Evolutionary conservation across 2,797 vertebrate species (phyloP), one percentile per base, ranked within the genome.

Genomic region (Melanotaenia boesemani): DNA sequence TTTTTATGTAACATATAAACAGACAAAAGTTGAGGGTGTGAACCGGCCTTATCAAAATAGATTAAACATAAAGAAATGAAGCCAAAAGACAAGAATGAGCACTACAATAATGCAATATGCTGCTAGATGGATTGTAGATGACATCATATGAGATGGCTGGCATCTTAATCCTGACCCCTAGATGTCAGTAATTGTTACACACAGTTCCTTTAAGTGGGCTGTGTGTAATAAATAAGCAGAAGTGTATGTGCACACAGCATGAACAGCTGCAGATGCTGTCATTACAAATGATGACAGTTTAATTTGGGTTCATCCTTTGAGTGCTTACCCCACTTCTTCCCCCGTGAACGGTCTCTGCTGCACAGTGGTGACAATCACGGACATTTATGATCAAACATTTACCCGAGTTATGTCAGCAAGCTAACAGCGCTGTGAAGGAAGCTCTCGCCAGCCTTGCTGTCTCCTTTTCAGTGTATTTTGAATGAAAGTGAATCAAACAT

Each of bases 321-420:
- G n/a, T 82, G 72, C 52, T 56, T 61, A 22, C 60, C 41, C 60
- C 61, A 41, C 58, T 13, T 56, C 71, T 75, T 30, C 50, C 66
- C 67, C 67, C 57, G 68, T 37, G 54, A 39, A 4, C 36, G 71
- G 76, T 76, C 81, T 86, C 70, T 28, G 64, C 68, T 71, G 83
- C 80, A 80, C 55, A 70, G 57, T 77, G 63, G 68, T 54, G 28
- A 63, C 55, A 10, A 82, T 73, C 80, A 67, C 79, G 59, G 77
- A 84, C 72, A 70, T 76, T 80, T 44, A 69, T 74, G 74, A 81
- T 86, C 77, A 89, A 87, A 90, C 82, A 87, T 92, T 87, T 87
- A 90, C 91, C 64, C 70, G 65, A 36, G 56, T 48, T 80, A 71
- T 74, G 68, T 77, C 63, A 55, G 61, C 50, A 59, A 83, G 61